Conservation (phyloP, 2,888 invertebrate species). For the Spodoptera picta region DNA sequence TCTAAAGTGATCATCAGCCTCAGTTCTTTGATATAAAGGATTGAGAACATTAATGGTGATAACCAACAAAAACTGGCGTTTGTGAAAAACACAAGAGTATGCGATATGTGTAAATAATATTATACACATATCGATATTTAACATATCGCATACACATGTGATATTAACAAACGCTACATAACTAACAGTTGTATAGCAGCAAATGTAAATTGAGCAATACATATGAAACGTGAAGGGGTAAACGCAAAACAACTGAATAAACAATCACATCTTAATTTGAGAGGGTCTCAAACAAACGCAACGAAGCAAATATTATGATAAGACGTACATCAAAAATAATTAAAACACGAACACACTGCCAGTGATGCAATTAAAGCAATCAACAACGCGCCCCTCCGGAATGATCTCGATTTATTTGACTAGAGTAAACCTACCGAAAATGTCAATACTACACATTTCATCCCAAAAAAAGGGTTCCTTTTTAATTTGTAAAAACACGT, state of each 20-base stretch:
- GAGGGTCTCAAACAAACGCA: constrained; percentile 21
- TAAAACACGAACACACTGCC: constrained; percentile 49
- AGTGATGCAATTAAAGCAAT: constrained; percentile 51
- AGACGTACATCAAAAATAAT: constrained; percentile 51
- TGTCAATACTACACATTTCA: constrained; percentile 50
- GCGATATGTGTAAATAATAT: too few relatives aligned
- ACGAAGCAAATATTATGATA: constrained; percentile 50
- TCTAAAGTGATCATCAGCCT: too few relatives aligned
- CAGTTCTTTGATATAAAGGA: too few relatives aligned
- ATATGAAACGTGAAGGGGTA: not conserved
- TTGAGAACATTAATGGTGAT: too few relatives aligned
- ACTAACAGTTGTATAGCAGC: too few relatives aligned
- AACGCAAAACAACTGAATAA: constrained; percentile 33
- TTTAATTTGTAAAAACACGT: constrained; percentile 46
- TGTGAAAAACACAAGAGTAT: too few relatives aligned
- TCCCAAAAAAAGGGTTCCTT: constrained; percentile 40
- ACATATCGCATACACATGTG: not conserved
- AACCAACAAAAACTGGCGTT: too few relatives aligned
- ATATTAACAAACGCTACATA: too few relatives aligned
- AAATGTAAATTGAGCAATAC: not conserved
- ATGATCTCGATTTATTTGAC: constrained; percentile 49
- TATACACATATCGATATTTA: too few relatives aligned
- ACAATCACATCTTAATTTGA: constrained; percentile 39
- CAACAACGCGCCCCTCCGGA: constrained; percentile 38
- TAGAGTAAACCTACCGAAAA: constrained; percentile 41